A percentile compares a stretch with the other conserved stretches of the same genome.
These are phyloP conservation scores for Corythoichthys intestinalis DNA, from an alignment of 2,113 vertebrate species.

Conservation along the genomic window DNA sequence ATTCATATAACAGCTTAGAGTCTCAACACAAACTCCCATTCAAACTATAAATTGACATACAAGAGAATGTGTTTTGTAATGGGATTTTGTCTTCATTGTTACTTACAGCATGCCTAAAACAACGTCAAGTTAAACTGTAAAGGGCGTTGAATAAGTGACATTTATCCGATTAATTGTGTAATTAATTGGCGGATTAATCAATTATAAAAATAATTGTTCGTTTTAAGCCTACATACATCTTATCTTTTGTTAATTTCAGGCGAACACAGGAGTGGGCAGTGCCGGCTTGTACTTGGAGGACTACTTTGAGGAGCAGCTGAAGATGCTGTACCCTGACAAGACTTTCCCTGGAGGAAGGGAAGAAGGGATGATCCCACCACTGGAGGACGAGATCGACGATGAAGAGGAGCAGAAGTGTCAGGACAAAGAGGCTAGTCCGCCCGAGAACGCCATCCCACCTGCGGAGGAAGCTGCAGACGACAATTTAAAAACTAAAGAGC, in stretches of 20 bases:
- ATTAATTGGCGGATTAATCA: too few relatives aligned
- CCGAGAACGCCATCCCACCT: conserved; percentile 22
- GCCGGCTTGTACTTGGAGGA: conserved; percentile 87
- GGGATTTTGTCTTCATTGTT: too few relatives aligned
- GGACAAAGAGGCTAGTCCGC: conserved; percentile 16
- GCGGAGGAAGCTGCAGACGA: conserved; percentile 26
- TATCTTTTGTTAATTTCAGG: conserved; percentile 58
- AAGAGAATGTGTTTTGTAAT: too few relatives aligned
- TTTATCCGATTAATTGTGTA: too few relatives aligned
- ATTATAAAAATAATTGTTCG: too few relatives aligned
- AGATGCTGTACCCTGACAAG: conserved; percentile 80
- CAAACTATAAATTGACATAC: too few relatives aligned
- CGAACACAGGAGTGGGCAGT: conserved; percentile 89
- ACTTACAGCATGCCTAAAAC: too few relatives aligned
- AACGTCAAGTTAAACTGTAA: too few relatives aligned
- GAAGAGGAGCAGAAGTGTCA: conserved; percentile 55
- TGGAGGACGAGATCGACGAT: conserved; percentile 65
- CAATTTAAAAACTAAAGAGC: background rate
- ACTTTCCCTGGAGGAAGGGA: conserved; percentile 76
- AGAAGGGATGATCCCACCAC: conserved; percentile 63
- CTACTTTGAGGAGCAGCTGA: conserved; percentile 89
- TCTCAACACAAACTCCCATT: too few relatives aligned
- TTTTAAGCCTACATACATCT: too few relatives aligned
- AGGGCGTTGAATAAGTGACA: too few relatives aligned
- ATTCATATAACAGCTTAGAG: too few relatives aligned